A percentile compares a stretch with the other conserved stretches of the same genome.
Conservation (phyloP, 1,140 invertebrate species). For the Carposina sasakii region DNA sequence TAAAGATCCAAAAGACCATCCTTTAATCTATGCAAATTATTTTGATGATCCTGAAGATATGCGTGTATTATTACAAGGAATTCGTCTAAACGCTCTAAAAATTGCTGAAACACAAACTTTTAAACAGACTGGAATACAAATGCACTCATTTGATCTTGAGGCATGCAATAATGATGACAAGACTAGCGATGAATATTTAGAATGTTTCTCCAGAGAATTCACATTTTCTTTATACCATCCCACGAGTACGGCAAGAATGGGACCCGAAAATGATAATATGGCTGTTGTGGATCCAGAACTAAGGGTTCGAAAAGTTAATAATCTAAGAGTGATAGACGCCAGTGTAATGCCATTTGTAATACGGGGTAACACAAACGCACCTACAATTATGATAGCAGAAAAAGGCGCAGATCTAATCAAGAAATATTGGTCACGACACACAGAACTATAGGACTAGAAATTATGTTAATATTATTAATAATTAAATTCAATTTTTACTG, state of each 20-base stretch:
- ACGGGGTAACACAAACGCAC: conserved; percentile 83
- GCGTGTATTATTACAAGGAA: conserved; percentile 82
- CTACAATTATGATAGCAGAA: conserved; percentile 85
- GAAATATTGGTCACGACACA: too few species aligned
- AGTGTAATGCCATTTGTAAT: conserved; percentile 83
- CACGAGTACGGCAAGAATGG: conserved; percentile 73
- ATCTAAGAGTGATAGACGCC: conserved; percentile 78
- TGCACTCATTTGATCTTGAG: conserved; percentile 34
- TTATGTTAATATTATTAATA: too few species aligned
- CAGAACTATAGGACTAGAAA: too few species aligned
- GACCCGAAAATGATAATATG: conserved; percentile 49
- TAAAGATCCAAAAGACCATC: conserved; percentile 86
- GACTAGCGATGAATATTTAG: conserved; percentile 71
- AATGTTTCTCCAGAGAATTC: conserved; percentile 29
- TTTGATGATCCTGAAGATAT: conserved; percentile 83
- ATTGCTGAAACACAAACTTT: neutral
- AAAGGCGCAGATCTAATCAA: conserved; percentile 83
- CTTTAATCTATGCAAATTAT: conserved; percentile 91
- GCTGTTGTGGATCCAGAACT: conserved; percentile 70
- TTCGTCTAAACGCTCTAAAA: conserved; percentile 71
- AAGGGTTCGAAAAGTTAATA: conserved; percentile 59
- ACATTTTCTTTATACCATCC: conserved; percentile 31
- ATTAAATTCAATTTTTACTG: too few species aligned
- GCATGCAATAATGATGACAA: conserved; percentile 58
- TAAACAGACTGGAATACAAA: conserved; percentile 42